Evolutionary conservation across 2,888 invertebrate genomes (phyloP).

Genomic region (Entomobrya proxima): DNA sequence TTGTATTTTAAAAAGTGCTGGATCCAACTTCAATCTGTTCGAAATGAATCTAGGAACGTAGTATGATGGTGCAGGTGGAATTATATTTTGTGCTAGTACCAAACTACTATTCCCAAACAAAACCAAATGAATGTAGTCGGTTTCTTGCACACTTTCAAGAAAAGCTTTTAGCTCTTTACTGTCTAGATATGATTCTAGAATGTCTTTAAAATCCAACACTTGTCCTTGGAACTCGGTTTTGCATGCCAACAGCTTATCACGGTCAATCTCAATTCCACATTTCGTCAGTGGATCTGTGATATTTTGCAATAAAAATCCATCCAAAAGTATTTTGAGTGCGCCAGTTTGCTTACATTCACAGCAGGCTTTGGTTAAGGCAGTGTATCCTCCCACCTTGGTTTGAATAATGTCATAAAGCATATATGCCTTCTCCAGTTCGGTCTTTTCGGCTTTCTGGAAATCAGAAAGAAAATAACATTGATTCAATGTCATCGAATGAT

Average conservation of each 20-base stretch:
- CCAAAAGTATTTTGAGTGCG: neutral
- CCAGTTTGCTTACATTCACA: neutral
- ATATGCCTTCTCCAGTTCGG: no score
- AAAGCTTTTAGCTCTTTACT: neutral
- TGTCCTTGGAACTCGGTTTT: neutral
- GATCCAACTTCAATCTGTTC: neutral
- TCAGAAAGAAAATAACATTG: no score
- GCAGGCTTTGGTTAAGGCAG: neutral
- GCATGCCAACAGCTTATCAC: neutral
- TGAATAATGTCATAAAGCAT: no score
- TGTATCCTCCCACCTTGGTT: no score
- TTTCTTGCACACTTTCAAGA: neutral
- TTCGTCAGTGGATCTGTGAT: neutral
- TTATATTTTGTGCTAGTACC: neutral
- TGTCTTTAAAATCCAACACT: no score
- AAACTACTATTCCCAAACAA: neutral
- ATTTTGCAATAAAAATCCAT: neutral
- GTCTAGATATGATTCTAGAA: neutral
- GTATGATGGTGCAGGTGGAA: neutral
- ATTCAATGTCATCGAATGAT: no score
- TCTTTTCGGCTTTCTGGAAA: no score
- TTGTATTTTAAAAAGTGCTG: neutral
- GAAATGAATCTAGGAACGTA: neutral
- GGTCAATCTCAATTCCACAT: neutral
- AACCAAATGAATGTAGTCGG: neutral